Evolutionary conservation across 1,140 invertebrate genomes (phyloP), one percentile per base, ranked within the genome.

Genomic region (Wasmannia auropunctata): DNA sequence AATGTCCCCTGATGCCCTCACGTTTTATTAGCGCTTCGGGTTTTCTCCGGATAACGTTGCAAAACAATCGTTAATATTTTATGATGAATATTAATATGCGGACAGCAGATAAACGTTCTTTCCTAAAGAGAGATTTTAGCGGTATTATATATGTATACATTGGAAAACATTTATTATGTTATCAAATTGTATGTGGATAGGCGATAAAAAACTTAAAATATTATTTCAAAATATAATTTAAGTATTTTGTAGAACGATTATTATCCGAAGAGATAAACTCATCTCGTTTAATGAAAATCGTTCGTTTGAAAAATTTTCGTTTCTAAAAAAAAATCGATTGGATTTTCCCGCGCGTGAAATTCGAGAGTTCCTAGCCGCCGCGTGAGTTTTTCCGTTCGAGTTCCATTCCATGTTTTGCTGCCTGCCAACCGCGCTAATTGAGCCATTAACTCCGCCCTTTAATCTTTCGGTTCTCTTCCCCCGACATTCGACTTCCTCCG

Each of bases 391-490:
- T 86, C 86, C 76, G 19, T 31, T 2, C 49, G 58, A 40, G 49
- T 90, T 67, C 43, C 60, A 63, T 54, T 86, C 46, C 31, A 51
- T 76, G 75, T 85, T 91, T 88, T 69, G 72, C 56, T 72, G 56
- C 62, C 80, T 58, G 49, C 43, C 49, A 79, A 60, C 31, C 31
- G 81, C 75, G 84, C 86, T 91, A 91, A 91, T 91, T 88, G 90
- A 91, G 86, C 80, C 81, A 91, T 91, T 91, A 90, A 89, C 85
- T 86, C 65, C 63, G 65, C 76, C 69, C 89, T 91, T 91, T 87
- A 87, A 91, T 91, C 89, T 86, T 88, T 70, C 76, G 77, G 65
- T 75, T 88, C 51, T 43, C 75, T 85, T 76, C 74, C 75, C 43
- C 69, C 67, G 46, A 79, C 84, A n/a, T 81, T 86, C 80, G 80